Base-by-base conservation (phyloP, 2,113 vertebrate genomes). In the Pelecanus crispus region DNA sequence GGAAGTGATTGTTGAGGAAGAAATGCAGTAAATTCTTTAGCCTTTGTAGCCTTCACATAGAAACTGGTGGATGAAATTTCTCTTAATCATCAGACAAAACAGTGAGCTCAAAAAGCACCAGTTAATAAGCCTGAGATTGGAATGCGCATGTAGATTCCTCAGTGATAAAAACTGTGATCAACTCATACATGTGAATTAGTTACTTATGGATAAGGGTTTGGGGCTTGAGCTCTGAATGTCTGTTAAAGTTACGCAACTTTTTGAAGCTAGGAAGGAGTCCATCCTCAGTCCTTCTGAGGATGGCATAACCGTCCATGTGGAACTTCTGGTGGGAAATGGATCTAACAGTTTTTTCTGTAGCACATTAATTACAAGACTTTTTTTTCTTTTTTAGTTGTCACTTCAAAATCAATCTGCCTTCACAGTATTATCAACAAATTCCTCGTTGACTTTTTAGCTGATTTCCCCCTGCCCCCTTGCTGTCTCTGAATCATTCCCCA, bases 391-490 rank as follows among this genome's bases (percentile, higher is more conserved):
- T 53, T 24, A 19, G 22, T 59, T 81, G 5, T 42, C 26, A n/a
- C 24, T 88, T 71, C 31, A 68, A 53, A 93, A 80, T 73, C 12
- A 49, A 1, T 55, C 11, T 47, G 6, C 19, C 21, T 88, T 75
- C 32, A 40, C 18, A 62, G 47, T 81, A 28, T 68, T 73, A 42
- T 13, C 22, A 59, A 26, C 10, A 34, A 77, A 10, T 79, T 74
- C 4, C 10, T 72, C 2, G 0, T 2, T 79, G 22, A 58, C 21
- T 49, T 75, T 88, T 70, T 63, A 73, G 15, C 21, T 42, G 22
- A 22, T 58, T 32, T 17, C 2, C 3, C 0, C 6, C 0, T 0
- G 2, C 5, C 5, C 2, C 4, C 7, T 12, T 59, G 3, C 26
- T 73, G 17, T 61, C 16, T 74, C 55, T 0, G 0, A 31, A 47